Percentiles rank a stretch among this genome's conserved stretches.
phyloP scores from a whole-genome alignment of 2,797 vertebrate species.

The Sebastes cheni region DNA sequence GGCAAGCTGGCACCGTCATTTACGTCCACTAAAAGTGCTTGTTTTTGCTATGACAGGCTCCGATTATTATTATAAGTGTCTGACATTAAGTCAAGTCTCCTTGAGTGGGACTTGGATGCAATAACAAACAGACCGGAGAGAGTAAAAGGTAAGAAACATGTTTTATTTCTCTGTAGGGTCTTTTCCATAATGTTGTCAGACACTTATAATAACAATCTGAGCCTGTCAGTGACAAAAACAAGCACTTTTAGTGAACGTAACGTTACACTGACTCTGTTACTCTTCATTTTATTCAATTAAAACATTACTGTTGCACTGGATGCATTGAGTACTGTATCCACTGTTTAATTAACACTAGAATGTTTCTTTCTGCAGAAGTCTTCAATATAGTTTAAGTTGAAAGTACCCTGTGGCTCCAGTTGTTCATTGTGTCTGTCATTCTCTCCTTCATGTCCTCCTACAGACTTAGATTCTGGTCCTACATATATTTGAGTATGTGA shows the following conservation, averaged over 20 bases:
- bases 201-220: no score
- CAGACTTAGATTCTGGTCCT: neutral
- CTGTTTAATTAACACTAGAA: neutral
- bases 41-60: no score
- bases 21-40: rapidly evolving
- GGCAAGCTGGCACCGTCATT: no score
- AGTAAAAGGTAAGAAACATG: no score
- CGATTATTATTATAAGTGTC: no score
- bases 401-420: neutral
- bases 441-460: neutral
- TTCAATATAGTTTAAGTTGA: neutral
- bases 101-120: no score
- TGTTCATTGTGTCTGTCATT: neutral
- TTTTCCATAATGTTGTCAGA: no score
- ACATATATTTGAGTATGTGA: neutral
- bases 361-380: neutral
- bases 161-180: no score
- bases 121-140: no score
- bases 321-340: neutral
- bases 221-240: no score
- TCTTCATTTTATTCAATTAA: neutral
- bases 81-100: no score
- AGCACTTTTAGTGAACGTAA: no score
- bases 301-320: neutral
- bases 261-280: neutral